Base-by-base conservation (phyloP, 1,140 invertebrate genomes). In the Drosophila sechellia region DNA sequence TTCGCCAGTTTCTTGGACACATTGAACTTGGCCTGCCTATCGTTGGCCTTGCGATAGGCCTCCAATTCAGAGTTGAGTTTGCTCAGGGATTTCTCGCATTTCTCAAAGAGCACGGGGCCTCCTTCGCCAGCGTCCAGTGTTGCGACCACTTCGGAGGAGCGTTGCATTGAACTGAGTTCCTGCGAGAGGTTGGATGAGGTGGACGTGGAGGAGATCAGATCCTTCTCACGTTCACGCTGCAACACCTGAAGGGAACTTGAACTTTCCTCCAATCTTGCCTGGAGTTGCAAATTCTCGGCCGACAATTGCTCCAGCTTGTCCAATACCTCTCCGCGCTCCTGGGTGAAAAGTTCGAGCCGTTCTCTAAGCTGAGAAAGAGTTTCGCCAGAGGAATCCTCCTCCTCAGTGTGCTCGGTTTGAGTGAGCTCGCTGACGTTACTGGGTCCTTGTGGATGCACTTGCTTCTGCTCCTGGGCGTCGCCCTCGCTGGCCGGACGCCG, bases 231-330 rank as follows among this genome's bases (percentile, higher is more conserved):
- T 48, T 64, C 61, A 22, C 75, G 56, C 39, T 80, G 59, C 40
- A 71, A 48, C 2, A 61, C 12, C 34, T 64, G 56, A 40, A 61
- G 40, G 0, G 27, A 20, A 10, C 11, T n/a, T 8, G 35, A 22
- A 17, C 61, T 50, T 58, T 71, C 75, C 12, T 83, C 80, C 27
- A 84, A 37, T 5, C 69, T 48, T 0, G 61, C 20, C 48, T 79
- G 81, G 13, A 95, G 89, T 49, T 92, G 89, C 5, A 77, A 92
- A 84, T 95, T 96, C 87, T 96, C 95, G 13, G 93, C 80, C 5
- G 93, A 94, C 20, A 96, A 89, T 55, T 93, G 93, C 78, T 94
- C 95, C 91, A 96, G 94, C 86, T 95, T 95, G 59, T 95, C 95
- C 80, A 96, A 93, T 5, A 96, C 93, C 85, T 96, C 95, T 90